A percentile compares a stretch with the other conserved stretches of the same genome.
Evolutionary conservation across 2,888 invertebrate species (phyloP).

Genomic region (Cerastis leucographa): DNA sequence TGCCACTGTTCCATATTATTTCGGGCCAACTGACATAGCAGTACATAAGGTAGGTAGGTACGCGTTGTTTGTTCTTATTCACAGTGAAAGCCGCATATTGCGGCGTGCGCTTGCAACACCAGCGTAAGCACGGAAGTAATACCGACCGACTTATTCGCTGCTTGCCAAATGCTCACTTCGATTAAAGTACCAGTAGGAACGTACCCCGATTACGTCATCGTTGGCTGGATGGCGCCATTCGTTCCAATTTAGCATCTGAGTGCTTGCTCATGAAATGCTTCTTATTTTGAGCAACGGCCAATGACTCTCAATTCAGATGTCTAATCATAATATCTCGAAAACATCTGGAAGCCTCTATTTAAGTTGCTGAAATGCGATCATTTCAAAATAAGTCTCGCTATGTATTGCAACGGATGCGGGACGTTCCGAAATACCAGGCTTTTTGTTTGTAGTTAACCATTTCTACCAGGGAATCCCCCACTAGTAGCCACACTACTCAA

Average conservation of each 20-base stretch:
- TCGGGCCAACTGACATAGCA: conserved; percentile 20
- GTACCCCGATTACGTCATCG: conserved; percentile 60
- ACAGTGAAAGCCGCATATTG: conserved; percentile 78
- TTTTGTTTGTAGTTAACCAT: conserved; percentile 22
- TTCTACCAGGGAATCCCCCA: conserved; percentile 15
- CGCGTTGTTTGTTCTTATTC: conserved; percentile 65
- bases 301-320: conserved; percentile 54
- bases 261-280: conserved; percentile 61
- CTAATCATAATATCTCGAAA: conserved; percentile 42
- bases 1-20: conserved; percentile 17
- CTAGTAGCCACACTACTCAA: background rate
- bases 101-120: conserved; percentile 66
- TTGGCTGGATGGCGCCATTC: conserved; percentile 60
- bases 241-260: conserved; percentile 61
- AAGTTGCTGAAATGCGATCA: conserved; percentile 21
- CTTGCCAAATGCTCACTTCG: conserved; percentile 65
- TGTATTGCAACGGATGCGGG: conserved; percentile 4
- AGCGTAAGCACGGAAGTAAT: conserved; percentile 64
- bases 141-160: conserved; percentile 59
- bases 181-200: conserved; percentile 54
- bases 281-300: conserved; percentile 60
- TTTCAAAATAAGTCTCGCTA: conserved; percentile 24
- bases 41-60: conserved; percentile 15
- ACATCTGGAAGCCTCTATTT: conserved; percentile 33
- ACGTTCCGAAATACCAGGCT: conserved; percentile 16